phyloP scores from a whole-genome alignment of 2,888 invertebrate genomes.

The Phania funesta region DNA sequence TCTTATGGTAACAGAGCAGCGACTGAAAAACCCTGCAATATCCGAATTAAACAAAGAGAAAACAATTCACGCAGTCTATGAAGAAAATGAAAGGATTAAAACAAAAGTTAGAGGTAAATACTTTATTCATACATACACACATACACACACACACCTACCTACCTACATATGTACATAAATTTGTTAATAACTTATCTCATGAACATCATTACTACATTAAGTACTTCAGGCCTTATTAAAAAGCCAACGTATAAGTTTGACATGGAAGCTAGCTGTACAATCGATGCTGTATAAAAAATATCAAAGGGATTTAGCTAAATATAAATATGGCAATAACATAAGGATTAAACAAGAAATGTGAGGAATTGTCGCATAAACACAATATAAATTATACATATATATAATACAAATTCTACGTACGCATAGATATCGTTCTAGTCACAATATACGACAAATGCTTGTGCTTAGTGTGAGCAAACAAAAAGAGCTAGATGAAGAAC shows the following conservation, averaged over 20 bases:
- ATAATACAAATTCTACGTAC: background rate
- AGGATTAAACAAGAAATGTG: constrained; percentile 73
- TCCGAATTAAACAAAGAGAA: constrained; percentile 69
- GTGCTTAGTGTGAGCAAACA: constrained; percentile 70
- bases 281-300: constrained; percentile 71
- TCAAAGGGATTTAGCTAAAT: constrained; percentile 71
- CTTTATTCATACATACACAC: background rate
- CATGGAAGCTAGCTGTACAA: constrained; percentile 71
- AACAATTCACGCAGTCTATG: constrained; percentile 69
- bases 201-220: constrained; percentile 11
- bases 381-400: background rate
- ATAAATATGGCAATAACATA: constrained; percentile 73
- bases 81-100: constrained; percentile 69
- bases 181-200: background rate
- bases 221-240: constrained; percentile 69
- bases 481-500: constrained; percentile 70
- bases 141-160: background rate
- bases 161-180: background rate
- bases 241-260: constrained; percentile 70
- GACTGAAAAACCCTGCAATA: constrained; percentile 68
- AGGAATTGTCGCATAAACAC: background rate
- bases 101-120: constrained; percentile 65
- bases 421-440: constrained; percentile 71
- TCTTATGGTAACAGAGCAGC: constrained; percentile 65
- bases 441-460: constrained; percentile 69